Evolutionary conservation across 2,113 vertebrate genomes (phyloP), one percentile per base, ranked within the genome.

Genomic region (Saiga tatarica): DNA sequence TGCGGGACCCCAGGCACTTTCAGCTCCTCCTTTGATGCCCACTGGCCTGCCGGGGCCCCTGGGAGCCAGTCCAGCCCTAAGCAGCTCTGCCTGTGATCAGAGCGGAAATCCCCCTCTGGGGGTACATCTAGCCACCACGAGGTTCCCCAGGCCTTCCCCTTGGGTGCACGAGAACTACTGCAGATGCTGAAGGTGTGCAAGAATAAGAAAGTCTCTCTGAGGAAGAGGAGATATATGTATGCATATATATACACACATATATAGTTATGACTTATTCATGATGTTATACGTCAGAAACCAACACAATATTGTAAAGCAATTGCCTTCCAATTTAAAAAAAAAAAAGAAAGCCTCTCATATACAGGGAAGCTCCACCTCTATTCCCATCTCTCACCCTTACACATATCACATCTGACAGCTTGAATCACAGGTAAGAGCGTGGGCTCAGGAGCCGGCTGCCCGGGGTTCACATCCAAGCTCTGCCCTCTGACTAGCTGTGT

Each of bases 321-420:
- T 76, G 39, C 6, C 71, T 42, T 42, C 71, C 39, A 42, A 12
- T 14, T 76, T 26, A 42, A 13, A 13, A 74, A 76, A 36, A 2
- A 71, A 36, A 14, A 42, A 82, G 12, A 62, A 83, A 12, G 25
- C 17, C 79, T 71, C 92, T 52, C 28, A 1, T 1, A 33, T 15
- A n/a, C 8, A 0, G 0, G 1, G 39, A 84, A 50, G 26, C 15
- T 15, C n/a, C 14, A 3, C 7, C 57, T 15, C 52, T 0, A 4
- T 26, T 76, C 50, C 42, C n/a, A 28, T 16, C 10, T 89, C 14
- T 50, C 11, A 13, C 4, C 25, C 21, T 4, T 33, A 6, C n/a
- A 14, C 39, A 21, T 33, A 33, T 8, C 88, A 47, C 8, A 21
- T 0, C 10, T 30, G 50, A 84, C 67, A 71, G 39, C 17, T 30